Evolutionary conservation across 2,113 vertebrate genomes (phyloP).

Genomic region (Camelus bactrianus): DNA sequence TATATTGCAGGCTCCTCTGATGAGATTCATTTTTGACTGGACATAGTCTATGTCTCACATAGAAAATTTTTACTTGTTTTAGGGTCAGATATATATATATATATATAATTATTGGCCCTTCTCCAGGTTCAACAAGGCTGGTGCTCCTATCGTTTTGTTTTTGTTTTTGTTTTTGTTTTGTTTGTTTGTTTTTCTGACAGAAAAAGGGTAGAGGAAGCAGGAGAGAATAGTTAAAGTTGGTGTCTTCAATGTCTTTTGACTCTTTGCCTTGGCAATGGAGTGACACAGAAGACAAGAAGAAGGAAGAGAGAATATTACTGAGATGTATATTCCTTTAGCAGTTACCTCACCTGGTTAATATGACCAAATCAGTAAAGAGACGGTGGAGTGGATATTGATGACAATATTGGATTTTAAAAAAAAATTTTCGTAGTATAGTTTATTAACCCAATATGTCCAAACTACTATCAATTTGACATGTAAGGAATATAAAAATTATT

Average conservation of each 20-base stretch:
- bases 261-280: background rate
- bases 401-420: background rate
- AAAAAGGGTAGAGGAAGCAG: background rate
- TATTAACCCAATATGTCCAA: too few species aligned
- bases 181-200: background rate
- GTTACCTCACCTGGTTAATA: background rate
- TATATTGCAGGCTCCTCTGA: background rate
- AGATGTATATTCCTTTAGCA: background rate
- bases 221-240: background rate
- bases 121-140: background rate
- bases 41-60: background rate
- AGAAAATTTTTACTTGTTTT: background rate
- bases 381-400: background rate
- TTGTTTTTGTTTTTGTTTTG: background rate
- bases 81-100: background rate
- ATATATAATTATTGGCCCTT: too few species aligned
- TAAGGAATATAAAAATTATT: too few species aligned
- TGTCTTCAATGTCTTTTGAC: background rate
- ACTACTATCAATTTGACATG: too few species aligned
- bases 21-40: background rate
- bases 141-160: background rate
- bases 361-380: background rate
- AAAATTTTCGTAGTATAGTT: too few species aligned
- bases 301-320: background rate
- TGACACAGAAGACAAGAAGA: background rate